phyloP scores from a whole-genome alignment of 2,888 invertebrate genomes.

The Bibio marci region DNA sequence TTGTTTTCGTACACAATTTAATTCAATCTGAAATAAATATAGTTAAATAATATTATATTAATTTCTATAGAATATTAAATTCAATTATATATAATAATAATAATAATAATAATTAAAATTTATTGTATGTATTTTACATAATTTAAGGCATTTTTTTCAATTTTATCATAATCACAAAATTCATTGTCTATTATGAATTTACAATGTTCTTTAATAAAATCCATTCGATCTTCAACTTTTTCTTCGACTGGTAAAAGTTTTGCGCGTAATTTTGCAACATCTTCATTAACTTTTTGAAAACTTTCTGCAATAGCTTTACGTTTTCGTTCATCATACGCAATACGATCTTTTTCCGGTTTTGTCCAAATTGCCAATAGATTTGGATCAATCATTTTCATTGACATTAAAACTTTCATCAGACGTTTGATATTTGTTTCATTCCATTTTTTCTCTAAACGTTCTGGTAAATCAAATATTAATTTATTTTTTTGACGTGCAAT shows the following conservation, averaged over 20 bases:
- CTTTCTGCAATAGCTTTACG: conserved; percentile 17
- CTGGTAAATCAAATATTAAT: conserved; percentile 13
- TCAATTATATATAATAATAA: no score
- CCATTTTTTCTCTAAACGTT: conserved; percentile 36
- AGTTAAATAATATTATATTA: background rate
- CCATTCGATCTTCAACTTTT: conserved; percentile 22
- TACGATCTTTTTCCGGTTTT: conserved; percentile 46
- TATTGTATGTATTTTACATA: no score
- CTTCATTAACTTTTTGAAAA: conserved; percentile 16
- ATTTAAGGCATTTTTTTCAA: conserved; percentile 14
- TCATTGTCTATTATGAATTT: conserved; percentile 6
- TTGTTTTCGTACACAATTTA: background rate
- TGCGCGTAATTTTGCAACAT: conserved; percentile 21
- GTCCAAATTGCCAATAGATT: conserved; percentile 35
- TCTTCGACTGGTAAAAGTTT: conserved; percentile 30
- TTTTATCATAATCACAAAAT: conserved; percentile 12
- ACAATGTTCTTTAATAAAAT: conserved; percentile 13
- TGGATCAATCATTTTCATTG: conserved; percentile 25
- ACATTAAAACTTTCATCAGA: conserved; percentile 31
- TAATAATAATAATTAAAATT: no score
- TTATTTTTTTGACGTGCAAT: conserved; percentile 3
- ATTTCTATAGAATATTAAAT: no score
- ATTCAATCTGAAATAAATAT: background rate
- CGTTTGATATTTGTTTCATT: conserved; percentile 44
- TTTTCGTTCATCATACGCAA: conserved; percentile 30